Evolutionary conservation across 2,797 vertebrate species (phyloP).

Genomic region (Melanotaenia trifasciata): DNA sequence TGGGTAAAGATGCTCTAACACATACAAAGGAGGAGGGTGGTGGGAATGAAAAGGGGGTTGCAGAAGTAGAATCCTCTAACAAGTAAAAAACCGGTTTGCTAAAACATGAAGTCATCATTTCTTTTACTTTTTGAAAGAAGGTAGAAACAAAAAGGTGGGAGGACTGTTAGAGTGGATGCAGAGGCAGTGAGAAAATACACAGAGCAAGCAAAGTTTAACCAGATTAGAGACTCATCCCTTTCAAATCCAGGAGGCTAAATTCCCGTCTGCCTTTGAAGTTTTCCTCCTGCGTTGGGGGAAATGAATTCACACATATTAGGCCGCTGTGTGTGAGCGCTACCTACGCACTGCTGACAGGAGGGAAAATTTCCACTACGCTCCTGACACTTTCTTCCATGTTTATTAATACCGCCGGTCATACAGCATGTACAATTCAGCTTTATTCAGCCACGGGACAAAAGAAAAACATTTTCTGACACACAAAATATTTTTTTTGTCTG

Average conservation of each 20-base stretch:
- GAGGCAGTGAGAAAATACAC: conserved; percentile 71
- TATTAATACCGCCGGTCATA: conserved; percentile 70
- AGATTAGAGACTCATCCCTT: conserved; percentile 83
- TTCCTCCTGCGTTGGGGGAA: conserved; percentile 57
- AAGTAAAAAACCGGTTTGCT: conserved; percentile 54
- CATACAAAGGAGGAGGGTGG: neutral
- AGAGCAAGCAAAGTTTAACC: conserved; percentile 82
- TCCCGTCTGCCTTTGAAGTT: conserved; percentile 76
- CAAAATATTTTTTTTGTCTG: conserved; percentile 32
- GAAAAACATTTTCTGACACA: conserved; percentile 32
- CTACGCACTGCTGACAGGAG: conserved; percentile 78
- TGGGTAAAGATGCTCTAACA: too few species aligned
- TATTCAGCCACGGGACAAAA: conserved; percentile 58
- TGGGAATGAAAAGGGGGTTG: conserved; percentile 9
- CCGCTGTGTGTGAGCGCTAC: conserved; percentile 35
- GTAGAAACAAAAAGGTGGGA: conserved; percentile 22
- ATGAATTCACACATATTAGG: conserved; percentile 73
- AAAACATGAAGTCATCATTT: conserved; percentile 52
- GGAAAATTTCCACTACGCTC: conserved; percentile 59
- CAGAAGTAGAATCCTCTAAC: conserved; percentile 56
- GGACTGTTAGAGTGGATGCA: conserved; percentile 39
- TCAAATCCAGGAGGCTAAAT: conserved; percentile 77
- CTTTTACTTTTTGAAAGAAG: conserved; percentile 36
- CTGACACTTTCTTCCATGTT: conserved; percentile 34
- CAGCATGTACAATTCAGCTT: conserved; percentile 42